Evolutionary conservation across 2,888 invertebrate genomes (phyloP), one percentile per base, ranked within the genome.

Genomic region (Pharmacophagus antenor): DNA sequence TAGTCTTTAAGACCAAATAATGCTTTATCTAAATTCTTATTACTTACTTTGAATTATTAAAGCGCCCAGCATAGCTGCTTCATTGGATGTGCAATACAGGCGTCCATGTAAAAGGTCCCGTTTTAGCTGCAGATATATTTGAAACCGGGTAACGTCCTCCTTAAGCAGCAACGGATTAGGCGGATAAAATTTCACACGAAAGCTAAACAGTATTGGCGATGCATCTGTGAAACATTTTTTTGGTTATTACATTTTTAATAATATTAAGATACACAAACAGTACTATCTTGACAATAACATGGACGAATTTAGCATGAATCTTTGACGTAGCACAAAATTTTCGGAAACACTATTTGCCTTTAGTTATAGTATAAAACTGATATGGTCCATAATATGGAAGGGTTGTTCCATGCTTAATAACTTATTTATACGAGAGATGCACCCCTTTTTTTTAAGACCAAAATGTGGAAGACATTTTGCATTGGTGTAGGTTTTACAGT

Each of bases 111-210:
- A 93, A 65, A 99, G 92, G 87, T 99, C 99, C 74, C 99, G 92
- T 85, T 98, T 96, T 67, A 99, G 87, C 84, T 99, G 99, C 69
- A 97, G 92, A 84, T 97, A 98, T 76, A 98, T 94, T 87, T 98
- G 98, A 88, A 99, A 99, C 74, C 98, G 93, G 65, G 98, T 97
- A 65, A 97, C 95, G 85, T 98, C 97, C 82, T 98, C 99, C 83
- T 97, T 97, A 67, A 99, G 91, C 57, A 96, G 93, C 82, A 96
- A 93, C 17, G 99, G 98, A 88, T 99, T 98, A 60, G 97, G 96
- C 17, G 99, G 99, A 84, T 99, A 99, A 87, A 98, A 99, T 91
- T 99, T 99, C 66, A 99, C 97, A 65, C 99, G 96, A 85, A 99
- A 97, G 88, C 98, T 98, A 82, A 99, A 96, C 63, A 98, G 89